Evolutionary conservation across 30 jellyfish, hydroid and myxozoan species (phyloP).

Genomic region (Hydractinia symbiolongicarpus): DNA sequence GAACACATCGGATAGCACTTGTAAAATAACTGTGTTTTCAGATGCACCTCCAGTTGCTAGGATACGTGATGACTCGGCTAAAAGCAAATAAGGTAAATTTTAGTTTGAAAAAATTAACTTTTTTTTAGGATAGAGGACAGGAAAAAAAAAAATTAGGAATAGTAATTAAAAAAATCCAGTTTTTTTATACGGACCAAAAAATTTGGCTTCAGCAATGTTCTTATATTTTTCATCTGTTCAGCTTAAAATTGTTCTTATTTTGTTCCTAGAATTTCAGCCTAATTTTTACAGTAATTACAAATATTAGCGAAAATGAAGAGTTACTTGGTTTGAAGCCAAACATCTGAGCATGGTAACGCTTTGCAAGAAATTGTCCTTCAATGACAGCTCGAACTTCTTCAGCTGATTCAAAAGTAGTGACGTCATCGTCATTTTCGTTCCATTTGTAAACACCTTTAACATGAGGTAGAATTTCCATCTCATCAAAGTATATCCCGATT

Average conservation of each 20-base stretch:
- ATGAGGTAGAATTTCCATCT: slow-evolving; percentile 73
- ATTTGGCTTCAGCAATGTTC: background rate
- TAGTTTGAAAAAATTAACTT: background rate
- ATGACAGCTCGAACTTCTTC: slow-evolving; percentile 72
- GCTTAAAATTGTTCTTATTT: background rate
- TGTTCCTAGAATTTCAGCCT: background rate
- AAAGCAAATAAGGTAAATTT: background rate
- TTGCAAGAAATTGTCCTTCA: slow-evolving; percentile 83
- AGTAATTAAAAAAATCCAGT: too few species aligned
- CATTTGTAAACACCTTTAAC: slow-evolving; percentile 56
- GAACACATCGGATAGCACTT: slow-evolving; percentile 58
- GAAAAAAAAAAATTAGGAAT: too few species aligned
- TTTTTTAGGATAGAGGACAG: background rate
- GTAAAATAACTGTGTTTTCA: slow-evolving; percentile 48
- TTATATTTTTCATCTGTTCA: background rate
- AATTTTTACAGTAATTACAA: background rate
- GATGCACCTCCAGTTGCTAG: slow-evolving; percentile 98
- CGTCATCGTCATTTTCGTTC: slow-evolving; percentile 41
- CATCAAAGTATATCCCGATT: slow-evolving; percentile 65
- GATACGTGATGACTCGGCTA: slow-evolving; percentile 42
- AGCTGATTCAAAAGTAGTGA: slow-evolving; percentile 25
- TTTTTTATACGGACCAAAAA: too few species aligned
- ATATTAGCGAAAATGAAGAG: background rate
- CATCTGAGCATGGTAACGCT: slow-evolving; percentile 60
- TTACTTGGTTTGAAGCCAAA: slow-evolving; percentile 54